phyloP scores from a whole-genome alignment of 1,140 invertebrate species.

The Nixonia krombeini region DNA sequence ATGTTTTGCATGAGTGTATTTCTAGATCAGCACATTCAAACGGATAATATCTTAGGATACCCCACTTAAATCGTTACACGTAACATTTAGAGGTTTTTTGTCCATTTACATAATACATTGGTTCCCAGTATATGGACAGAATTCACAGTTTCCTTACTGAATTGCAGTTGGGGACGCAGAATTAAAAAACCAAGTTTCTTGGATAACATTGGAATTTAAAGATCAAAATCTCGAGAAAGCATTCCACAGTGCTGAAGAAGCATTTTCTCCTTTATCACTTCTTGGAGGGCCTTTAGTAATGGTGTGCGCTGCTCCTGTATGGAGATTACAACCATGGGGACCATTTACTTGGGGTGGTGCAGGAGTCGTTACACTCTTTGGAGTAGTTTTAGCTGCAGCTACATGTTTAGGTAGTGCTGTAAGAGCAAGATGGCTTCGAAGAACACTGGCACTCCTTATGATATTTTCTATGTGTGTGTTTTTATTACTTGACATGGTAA shows the following conservation, averaged over 20 bases:
- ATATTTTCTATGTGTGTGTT: conserved; percentile 64
- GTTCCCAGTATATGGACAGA: too few species aligned
- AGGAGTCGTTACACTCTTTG: conserved; percentile 63
- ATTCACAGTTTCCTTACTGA: too few species aligned
- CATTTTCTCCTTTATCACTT: conserved; percentile 77
- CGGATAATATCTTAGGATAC: too few species aligned
- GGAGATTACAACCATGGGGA: conserved; percentile 67
- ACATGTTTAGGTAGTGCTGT: conserved; percentile 66
- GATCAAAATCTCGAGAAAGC: conserved; percentile 76
- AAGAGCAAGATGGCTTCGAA: conserved; percentile 65
- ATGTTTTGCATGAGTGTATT: too few species aligned
- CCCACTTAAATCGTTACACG: too few species aligned
- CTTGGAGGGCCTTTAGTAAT: conserved; percentile 77
- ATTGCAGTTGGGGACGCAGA: conserved; percentile 65
- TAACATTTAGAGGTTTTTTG: too few species aligned
- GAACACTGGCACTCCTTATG: conserved; percentile 64
- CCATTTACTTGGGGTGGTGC: conserved; percentile 68
- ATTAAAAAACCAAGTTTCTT: conserved; percentile 78
- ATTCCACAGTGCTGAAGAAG: conserved; percentile 77
- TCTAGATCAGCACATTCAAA: too few species aligned
- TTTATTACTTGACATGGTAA: conserved; percentile 66
- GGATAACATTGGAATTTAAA: conserved; percentile 78
- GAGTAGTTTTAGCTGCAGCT: conserved; percentile 61
- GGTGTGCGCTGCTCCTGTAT: conserved; percentile 73
- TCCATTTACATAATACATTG: too few species aligned